phyloP scores from a whole-genome alignment of 92 coral and sea anemone species.

The Phymanthus crucifer region DNA sequence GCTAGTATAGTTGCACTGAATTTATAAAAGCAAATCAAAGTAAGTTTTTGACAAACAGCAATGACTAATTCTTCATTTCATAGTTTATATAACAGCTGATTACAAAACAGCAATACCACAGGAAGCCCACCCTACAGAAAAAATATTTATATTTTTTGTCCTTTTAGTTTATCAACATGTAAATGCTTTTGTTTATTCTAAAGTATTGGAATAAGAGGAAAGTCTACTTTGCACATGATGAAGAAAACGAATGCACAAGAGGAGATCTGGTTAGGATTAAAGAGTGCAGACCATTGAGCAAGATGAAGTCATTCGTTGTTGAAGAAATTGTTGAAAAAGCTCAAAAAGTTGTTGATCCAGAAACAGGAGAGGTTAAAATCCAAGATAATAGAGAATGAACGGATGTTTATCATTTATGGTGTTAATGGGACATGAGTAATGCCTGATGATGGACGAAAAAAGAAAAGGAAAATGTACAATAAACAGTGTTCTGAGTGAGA shows the following conservation, averaged over 20 bases:
- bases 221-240: constrained; percentile 99
- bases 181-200: constrained; percentile 4
- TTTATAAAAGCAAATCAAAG: too few relatives aligned
- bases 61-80: too few relatives aligned
- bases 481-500: too few relatives aligned
- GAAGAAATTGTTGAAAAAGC: constrained; percentile 87
- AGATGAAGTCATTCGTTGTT: constrained; percentile 78
- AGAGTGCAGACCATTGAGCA: constrained; percentile 84
- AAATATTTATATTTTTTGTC: too few relatives aligned
- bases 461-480: too few relatives aligned
- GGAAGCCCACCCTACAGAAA: not conserved
- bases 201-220: constrained; percentile 97
- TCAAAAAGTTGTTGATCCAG: constrained; percentile 72
- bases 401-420: too few relatives aligned
- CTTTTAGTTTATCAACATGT: not conserved
- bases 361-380: constrained; percentile 81
- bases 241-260: constrained; percentile 80
- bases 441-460: too few relatives aligned
- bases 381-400: constrained; percentile 91
- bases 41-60: too few relatives aligned
- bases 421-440: too few relatives aligned
- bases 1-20: too few relatives aligned
- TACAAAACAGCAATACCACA: not conserved
- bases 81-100: too few relatives aligned
- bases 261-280: constrained; percentile 92